Conservation (phyloP, 2,113 vertebrate genomes). For the Pituophis catenifer region DNA sequence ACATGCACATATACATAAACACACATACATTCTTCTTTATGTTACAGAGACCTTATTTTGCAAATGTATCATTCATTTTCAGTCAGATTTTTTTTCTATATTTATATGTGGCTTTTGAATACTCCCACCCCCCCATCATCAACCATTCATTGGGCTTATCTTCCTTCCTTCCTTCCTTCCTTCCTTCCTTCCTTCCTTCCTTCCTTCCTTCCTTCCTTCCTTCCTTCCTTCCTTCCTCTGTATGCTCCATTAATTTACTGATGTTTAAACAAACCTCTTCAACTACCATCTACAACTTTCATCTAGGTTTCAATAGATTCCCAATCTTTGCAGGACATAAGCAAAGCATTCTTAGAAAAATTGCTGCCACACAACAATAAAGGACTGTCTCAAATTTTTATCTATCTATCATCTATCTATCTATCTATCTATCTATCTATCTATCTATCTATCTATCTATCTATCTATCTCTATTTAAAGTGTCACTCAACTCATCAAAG, state of each 20-base stretch:
- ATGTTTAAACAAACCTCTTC: not conserved
- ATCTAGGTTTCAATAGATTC: not conserved
- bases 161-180: not conserved
- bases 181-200: not conserved
- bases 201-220: not conserved
- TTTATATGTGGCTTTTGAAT: not conserved
- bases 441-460: too few species aligned
- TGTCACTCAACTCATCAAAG: not conserved
- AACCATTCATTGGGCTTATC: not conserved
- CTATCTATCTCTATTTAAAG: too few species aligned
- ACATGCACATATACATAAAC: not conserved
- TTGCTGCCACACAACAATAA: not conserved
- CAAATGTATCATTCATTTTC: not conserved
- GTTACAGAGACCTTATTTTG: not conserved
- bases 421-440: too few species aligned
- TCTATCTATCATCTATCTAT: too few species aligned
- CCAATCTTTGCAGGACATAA: not conserved
- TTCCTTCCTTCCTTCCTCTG: not conserved
- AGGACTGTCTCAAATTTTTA: not conserved
- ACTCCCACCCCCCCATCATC: not conserved
- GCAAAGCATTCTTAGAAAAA: not conserved
- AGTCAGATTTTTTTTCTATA: not conserved
- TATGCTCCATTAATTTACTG: not conserved
- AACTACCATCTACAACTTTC: not conserved
- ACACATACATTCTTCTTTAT: not conserved